Conservation (phyloP, 2,888 invertebrate genomes). For the Chymomyza caudatula region DNA sequence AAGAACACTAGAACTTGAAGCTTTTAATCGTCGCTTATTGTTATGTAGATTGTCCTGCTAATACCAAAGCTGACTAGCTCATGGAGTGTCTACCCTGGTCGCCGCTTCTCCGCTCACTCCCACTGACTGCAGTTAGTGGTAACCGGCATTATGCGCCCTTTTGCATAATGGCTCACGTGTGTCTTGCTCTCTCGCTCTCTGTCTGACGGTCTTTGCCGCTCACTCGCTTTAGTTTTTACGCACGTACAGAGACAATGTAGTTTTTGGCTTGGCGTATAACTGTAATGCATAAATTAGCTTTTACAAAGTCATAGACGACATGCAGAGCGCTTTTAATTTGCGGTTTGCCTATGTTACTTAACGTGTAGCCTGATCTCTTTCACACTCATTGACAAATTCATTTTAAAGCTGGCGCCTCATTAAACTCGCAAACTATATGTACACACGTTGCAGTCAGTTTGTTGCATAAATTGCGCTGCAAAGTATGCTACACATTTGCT, state of each 20-base stretch:
- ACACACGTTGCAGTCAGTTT: slow-evolving; percentile 5
- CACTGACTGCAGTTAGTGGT: slow-evolving; percentile 12
- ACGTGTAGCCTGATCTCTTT: slow-evolving; percentile 10
- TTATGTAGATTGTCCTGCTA: slow-evolving; percentile 69
- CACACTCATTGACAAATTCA: slow-evolving; percentile 1
- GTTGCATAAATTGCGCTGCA: slow-evolving; percentile 53
- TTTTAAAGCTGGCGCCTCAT: slow-evolving; percentile 20
- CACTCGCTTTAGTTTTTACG: background rate
- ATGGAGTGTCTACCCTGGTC: background rate
- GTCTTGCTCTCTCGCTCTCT: slow-evolving; percentile 15
- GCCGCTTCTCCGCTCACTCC: background rate
- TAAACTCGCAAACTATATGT: background rate
- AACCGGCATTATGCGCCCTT: slow-evolving; percentile 30
- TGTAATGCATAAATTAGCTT: slow-evolving; percentile 68
- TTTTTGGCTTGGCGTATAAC: slow-evolving; percentile 37
- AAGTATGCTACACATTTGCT: slow-evolving; percentile 59
- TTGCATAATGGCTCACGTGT: slow-evolving; percentile 38
- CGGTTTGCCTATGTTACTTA: slow-evolving; percentile 18
- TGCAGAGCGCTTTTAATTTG: slow-evolving; percentile 39
- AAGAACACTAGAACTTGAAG: slow-evolving; percentile 36
- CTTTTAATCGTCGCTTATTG: slow-evolving; percentile 72
- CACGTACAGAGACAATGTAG: background rate
- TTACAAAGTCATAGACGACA: slow-evolving; percentile 48
- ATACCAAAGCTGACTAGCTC: slow-evolving; percentile 34
- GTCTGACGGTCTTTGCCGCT: background rate